Conservation (phyloP, 1,140 invertebrate genomes). For the Drusus annulatus region DNA sequence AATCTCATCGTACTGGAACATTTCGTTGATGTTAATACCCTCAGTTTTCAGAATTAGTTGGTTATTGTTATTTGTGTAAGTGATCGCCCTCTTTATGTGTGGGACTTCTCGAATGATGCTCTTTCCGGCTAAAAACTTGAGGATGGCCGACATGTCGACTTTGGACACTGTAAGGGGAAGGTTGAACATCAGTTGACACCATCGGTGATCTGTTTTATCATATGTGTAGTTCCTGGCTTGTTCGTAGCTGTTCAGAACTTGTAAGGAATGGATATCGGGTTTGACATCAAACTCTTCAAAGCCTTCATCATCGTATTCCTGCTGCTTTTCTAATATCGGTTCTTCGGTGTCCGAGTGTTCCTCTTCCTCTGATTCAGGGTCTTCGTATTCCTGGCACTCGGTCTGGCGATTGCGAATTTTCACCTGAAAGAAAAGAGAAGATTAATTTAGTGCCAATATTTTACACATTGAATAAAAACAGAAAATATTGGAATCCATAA, state of each 20-base stretch:
- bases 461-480: too few relatives aligned
- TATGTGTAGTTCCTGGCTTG: slow-evolving; percentile 80
- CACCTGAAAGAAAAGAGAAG: slow-evolving; percentile 62
- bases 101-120: slow-evolving; percentile 86
- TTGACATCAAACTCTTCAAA: slow-evolving; percentile 61
- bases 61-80: slow-evolving; percentile 75
- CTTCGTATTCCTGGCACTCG: slow-evolving; percentile 73
- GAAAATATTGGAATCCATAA: too few relatives aligned
- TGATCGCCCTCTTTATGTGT: slow-evolving; percentile 88
- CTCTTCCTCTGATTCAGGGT: slow-evolving; percentile 71
- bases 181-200: slow-evolving; percentile 72
- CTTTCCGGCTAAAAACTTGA: slow-evolving; percentile 81
- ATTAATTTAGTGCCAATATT: too few relatives aligned
- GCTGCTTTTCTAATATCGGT: slow-evolving; percentile 60
- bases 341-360: slow-evolving; percentile 68
- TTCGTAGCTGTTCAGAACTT: slow-evolving; percentile 43
- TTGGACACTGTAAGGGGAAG: slow-evolving; percentile 78
- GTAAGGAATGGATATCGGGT: slow-evolving; percentile 57
- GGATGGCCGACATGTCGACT: slow-evolving; percentile 84
- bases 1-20: slow-evolving; percentile 86
- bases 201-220: slow-evolving; percentile 77
- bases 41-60: slow-evolving; percentile 89
- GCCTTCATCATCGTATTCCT: slow-evolving; percentile 65
- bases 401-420: slow-evolving; percentile 67
- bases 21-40: slow-evolving; percentile 93